These are phyloP conservation scores for Augiades crinisus DNA, from an alignment of 2,888 invertebrate species.

Conservation along the genomic window DNA sequence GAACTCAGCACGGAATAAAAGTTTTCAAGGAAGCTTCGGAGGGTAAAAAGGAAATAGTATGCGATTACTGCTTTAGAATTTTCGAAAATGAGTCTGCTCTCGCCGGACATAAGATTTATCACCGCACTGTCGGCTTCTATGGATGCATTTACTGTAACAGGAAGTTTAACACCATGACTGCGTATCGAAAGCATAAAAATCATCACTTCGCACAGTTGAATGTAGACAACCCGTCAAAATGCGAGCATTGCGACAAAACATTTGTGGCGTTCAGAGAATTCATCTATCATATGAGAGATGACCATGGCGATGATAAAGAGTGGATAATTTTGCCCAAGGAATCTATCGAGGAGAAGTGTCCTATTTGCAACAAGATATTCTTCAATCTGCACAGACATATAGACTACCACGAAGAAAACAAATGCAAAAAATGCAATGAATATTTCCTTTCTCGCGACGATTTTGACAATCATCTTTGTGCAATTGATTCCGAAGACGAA, in stretches of 20 bases:
- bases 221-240: constrained; percentile 69
- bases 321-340: constrained; percentile 72
- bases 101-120: constrained; percentile 64
- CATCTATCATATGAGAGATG: constrained; percentile 74
- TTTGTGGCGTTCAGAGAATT: constrained; percentile 78
- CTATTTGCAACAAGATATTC: constrained; percentile 68
- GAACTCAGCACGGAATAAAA: constrained; percentile 59
- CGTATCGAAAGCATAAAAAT: constrained; percentile 75
- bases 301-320: constrained; percentile 68
- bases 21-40: constrained; percentile 49
- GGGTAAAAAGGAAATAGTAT: constrained; percentile 57
- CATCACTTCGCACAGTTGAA: constrained; percentile 66
- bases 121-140: constrained; percentile 65
- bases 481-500: constrained; percentile 71
- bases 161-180: constrained; percentile 74
- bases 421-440: constrained; percentile 71
- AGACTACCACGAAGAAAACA: constrained; percentile 70
- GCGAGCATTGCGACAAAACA: constrained; percentile 77
- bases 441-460: constrained; percentile 67
- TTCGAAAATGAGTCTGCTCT: constrained; percentile 71
- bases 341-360: constrained; percentile 62
- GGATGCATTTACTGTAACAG: constrained; percentile 76
- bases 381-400: constrained; percentile 69
- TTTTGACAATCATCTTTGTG: constrained; percentile 68
- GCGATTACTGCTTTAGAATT: constrained; percentile 73